Conservation (phyloP, 2,888 invertebrate species). For the Lepeophtheirus nordmannii region DNA sequence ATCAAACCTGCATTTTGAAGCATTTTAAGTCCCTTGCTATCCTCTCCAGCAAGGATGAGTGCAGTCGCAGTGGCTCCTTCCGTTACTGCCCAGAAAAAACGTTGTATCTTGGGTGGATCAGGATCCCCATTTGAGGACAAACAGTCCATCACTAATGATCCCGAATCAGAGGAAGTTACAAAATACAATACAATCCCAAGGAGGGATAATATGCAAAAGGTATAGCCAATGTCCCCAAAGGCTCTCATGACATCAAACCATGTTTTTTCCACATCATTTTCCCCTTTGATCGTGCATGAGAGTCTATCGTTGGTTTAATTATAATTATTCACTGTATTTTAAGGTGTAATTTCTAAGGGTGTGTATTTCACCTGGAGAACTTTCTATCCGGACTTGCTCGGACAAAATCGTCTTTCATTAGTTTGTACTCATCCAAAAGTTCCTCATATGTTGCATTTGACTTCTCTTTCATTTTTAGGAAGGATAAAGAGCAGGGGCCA, state of each 20-base stretch:
- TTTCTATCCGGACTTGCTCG: not conserved
- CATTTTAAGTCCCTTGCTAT: not conserved
- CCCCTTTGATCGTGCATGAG: not conserved
- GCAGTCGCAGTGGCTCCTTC: constrained; percentile 22
- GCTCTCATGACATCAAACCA: constrained; percentile 20
- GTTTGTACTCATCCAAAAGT: not conserved
- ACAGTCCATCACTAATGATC: constrained; percentile 23
- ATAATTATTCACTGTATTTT: too few species aligned
- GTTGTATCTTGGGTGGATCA: constrained; percentile 20
- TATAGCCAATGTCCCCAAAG: constrained; percentile 9
- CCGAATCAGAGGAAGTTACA: constrained; percentile 22
- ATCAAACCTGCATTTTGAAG: constrained; percentile 17
- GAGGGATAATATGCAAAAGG: not conserved
- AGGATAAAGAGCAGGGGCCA: not conserved
- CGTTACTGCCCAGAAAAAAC: constrained; percentile 18
- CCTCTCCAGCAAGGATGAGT: constrained; percentile 6
- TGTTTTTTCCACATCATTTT: constrained; percentile 1
- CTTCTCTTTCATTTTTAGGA: not conserved
- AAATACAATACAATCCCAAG: constrained; percentile 13
- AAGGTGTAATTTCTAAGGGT: too few species aligned
- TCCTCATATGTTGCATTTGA: not conserved
- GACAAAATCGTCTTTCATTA: constrained; percentile 5
- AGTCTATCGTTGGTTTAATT: not conserved
- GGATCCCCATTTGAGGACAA: constrained; percentile 19
- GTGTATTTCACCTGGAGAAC: not conserved